phyloP scores from a whole-genome alignment of 2,113 vertebrate genomes.

The Herpailurus yagouaroundi region DNA sequence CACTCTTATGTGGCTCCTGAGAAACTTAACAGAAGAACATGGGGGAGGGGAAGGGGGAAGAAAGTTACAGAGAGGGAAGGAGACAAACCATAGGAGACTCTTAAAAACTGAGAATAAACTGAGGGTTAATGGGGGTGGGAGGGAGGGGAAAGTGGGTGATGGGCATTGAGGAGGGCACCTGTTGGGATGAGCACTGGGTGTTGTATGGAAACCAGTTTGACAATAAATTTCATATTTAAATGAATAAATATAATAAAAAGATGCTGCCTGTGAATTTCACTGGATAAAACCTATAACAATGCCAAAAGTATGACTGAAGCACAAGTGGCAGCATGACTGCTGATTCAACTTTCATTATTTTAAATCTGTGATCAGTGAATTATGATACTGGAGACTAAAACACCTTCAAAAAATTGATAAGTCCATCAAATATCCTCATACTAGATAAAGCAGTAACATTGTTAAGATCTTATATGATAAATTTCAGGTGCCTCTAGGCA shows the following conservation, averaged over 20 bases:
- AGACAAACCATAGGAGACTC: too few species aligned
- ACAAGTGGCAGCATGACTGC: not conserved
- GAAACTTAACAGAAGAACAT: too few species aligned
- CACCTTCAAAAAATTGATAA: not conserved
- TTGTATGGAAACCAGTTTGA: too few species aligned
- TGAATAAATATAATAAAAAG: not conserved
- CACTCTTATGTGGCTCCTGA: too few species aligned
- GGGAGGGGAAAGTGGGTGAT: too few species aligned
- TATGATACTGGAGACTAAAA: not conserved
- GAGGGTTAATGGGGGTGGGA: too few species aligned
- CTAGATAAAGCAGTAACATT: not conserved
- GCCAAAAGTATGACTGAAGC: not conserved
- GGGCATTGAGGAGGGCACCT: too few species aligned
- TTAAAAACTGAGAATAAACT: too few species aligned
- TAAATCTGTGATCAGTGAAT: not conserved
- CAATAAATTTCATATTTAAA: too few species aligned
- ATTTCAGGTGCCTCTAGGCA: not conserved
- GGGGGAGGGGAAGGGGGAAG: too few species aligned
- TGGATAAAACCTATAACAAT: not conserved
- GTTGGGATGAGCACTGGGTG: too few species aligned
- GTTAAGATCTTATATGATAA: not conserved
- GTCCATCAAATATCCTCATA: not conserved
- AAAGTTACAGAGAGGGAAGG: too few species aligned
- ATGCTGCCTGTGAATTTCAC: not conserved
- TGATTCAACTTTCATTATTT: not conserved